Evolutionary conservation across 2,888 invertebrate genomes (phyloP), one percentile per base, ranked within the genome.

Genomic region (Heteromyza rotundicornis): DNA sequence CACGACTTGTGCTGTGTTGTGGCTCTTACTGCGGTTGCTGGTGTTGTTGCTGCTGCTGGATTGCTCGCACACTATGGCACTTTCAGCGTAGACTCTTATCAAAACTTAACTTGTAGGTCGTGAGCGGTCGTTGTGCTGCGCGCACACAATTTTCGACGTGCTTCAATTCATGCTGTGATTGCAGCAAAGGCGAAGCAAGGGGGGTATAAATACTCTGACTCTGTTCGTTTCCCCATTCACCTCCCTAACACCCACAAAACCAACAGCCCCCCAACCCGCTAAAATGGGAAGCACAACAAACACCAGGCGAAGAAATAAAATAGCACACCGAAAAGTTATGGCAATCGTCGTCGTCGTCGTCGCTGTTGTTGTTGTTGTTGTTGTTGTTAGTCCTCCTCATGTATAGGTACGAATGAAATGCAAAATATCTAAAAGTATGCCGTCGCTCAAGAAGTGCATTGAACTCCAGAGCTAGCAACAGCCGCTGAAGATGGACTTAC

Each of bases 71-170:
- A n/a, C n/a, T n/a, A n/a, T n/a, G n/a, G n/a, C n/a, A n/a, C n/a
- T n/a, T n/a, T n/a, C n/a, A n/a, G n/a, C n/a, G n/a, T n/a, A n/a
- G n/a, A 10, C 27, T 5, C 27, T 27, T 27, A 27, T 27, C 27
- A 27, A 27, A 22, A n/a, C 12, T 52, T 36, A 47, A 54, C 49
- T 53, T 53, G 57, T 61, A 53, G 61, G 57, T 61, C 57, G 57
- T 24, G 56, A 40, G 61, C 57, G 55, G 35, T 56, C 57, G 61
- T 57, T 57, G 61, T 61, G 51, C 61, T 57, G 52, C 53, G 61
- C 27, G 27, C 27, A 27, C 5, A 27, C 27, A 53, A 61, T 53
- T 56, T 51, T 49, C 40, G 55, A 60, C 60, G 56, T 57, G 56
- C 52, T 40, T 27, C 51, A 40, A 56, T 60, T 60, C 51, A 32